Conservation (phyloP, 2,797 vertebrate species). For the Scarus forsteni region DNA sequence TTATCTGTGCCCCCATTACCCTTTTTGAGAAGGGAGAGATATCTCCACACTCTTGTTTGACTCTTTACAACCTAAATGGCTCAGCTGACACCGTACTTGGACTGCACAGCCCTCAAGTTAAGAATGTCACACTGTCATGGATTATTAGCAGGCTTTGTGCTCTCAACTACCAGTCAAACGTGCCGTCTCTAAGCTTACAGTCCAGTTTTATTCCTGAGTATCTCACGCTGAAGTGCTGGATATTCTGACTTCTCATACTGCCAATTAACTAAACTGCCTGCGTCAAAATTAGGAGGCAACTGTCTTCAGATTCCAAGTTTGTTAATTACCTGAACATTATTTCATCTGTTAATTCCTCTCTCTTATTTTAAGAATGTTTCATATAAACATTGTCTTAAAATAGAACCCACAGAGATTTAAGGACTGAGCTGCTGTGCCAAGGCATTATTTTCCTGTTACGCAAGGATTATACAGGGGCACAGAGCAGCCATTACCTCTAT, state of each 20-base stretch:
- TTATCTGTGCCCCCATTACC: slow-evolving; percentile 73
- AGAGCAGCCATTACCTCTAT: too few relatives aligned
- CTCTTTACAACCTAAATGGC: slow-evolving; percentile 34
- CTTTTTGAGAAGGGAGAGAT: slow-evolving; percentile 59
- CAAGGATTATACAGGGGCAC: too few relatives aligned
- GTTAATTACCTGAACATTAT: background rate
- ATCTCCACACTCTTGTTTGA: slow-evolving; percentile 58
- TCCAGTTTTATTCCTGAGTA: background rate
- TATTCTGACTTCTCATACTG: background rate
- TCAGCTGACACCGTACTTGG: slow-evolving; percentile 11
- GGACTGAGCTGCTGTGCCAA: too few relatives aligned
- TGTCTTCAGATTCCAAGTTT: background rate
- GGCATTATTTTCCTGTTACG: too few relatives aligned
- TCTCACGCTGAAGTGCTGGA: background rate
- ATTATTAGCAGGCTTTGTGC: slow-evolving; percentile 35
- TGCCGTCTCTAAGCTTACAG: background rate
- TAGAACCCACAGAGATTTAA: background rate
- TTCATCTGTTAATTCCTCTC: background rate
- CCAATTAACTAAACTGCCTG: background rate
- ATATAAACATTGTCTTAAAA: background rate
- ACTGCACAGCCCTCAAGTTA: slow-evolving; percentile 22
- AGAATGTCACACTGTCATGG: slow-evolving; percentile 20
- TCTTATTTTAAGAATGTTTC: background rate
- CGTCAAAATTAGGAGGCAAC: background rate
- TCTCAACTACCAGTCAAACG: slow-evolving; percentile 20